A percentile compares a stretch with the other conserved stretches of the same genome.
These are phyloP conservation scores for Meriones unguiculatus DNA, from an alignment of 2,113 vertebrate genomes.

Conservation along the genomic window DNA sequence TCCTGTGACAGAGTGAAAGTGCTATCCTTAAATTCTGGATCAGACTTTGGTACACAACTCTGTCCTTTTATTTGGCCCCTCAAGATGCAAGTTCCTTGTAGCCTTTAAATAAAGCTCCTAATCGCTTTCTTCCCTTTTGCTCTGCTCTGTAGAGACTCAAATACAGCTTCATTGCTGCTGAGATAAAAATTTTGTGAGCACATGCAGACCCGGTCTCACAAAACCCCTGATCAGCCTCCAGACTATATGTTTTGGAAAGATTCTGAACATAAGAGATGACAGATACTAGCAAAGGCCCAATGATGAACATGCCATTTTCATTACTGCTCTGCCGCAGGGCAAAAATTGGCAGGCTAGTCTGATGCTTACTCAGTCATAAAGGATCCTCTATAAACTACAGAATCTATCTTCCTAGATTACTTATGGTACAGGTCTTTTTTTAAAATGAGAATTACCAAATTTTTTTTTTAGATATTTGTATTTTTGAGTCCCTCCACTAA, in stretches of 20 bases:
- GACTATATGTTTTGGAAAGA: neutral
- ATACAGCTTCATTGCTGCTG: conserved; percentile 63
- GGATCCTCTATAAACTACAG: neutral
- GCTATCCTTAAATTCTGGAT: neutral
- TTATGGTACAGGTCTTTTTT: neutral
- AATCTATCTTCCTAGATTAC: neutral
- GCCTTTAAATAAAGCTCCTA: neutral
- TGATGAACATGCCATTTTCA: neutral
- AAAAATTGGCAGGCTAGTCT: conserved; percentile 25
- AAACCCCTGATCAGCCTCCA: neutral
- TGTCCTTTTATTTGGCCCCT: conserved; percentile 12
- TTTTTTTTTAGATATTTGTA: neutral
- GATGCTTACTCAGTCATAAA: neutral
- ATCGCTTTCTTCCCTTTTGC: neutral
- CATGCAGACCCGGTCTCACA: conserved; percentile 45
- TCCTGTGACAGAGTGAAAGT: neutral
- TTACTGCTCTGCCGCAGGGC: neutral
- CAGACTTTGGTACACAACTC: neutral
- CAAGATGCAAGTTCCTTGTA: conserved; percentile 30
- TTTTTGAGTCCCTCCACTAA: neutral
- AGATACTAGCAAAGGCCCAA: neutral
- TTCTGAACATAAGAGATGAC: neutral
- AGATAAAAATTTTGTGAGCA: conserved; percentile 14
- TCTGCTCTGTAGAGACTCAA: neutral
- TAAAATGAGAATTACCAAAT: no score